Base-by-base conservation (phyloP, 2,888 invertebrate genomes). In the Xestia rhomboidea region DNA sequence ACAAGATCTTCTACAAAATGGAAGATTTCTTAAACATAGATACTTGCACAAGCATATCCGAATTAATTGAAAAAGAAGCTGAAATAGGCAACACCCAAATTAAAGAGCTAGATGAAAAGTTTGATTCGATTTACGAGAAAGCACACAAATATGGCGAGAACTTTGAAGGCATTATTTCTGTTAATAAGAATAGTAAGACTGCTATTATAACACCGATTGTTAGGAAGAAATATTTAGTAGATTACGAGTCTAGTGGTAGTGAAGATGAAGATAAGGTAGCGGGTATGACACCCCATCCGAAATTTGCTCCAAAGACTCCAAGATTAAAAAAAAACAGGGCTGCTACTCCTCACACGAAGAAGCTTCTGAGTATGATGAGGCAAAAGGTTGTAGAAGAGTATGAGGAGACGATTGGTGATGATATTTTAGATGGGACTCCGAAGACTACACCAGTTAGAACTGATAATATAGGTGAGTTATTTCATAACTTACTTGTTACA, bases 131-230 rank as follows among this genome's bases (percentile, higher is more conserved):
- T 13, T 96, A 94, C 44, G 93, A 94, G 68, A 96, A 95, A 87
- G 86, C 90, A 8, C 82, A 85, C 11, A 89, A 88, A 51, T 90
- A 86, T 68, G 88, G 80, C 21, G 94, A 93, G 41, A 93, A 93
- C 73, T 89, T 92, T 71, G 95, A 96, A 91, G 94, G 93, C 0
- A 92, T 95, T 38, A 89, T 94, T 44, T 92, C 92, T 8, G 90
- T 95, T 30, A 93, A 94, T 82, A 95, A 94, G 83, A 87, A 80
- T 11, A 93, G 90, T 74, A 96, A 92, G 88, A 96, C 96, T 3
- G 96, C 96, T 57, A 88, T 96, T 0, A 95, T 96, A 75, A 96
- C 96, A 62, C 96, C 96, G 2, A 88, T 95, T 11, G 87, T 96
- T 0, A 92, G 95, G 78, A 94, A 92, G 46, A 93, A 93, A 68